These are phyloP conservation scores for Aythya baeri DNA, from an alignment of 2,113 vertebrate genomes.

Conservation along the genomic window DNA sequence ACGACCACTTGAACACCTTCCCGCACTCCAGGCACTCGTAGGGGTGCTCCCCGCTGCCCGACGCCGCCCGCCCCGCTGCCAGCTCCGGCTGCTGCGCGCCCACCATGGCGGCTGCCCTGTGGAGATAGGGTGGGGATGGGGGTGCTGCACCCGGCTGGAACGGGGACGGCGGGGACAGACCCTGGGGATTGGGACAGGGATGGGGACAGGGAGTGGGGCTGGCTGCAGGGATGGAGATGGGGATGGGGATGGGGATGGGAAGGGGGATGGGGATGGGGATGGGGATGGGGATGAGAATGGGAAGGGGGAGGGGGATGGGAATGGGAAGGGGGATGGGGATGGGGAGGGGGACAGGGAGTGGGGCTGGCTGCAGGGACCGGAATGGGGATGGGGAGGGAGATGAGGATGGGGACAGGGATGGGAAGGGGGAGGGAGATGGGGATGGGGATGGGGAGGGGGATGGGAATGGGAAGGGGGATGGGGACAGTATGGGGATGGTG, in stretches of 20 bases:
- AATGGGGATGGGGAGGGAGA: no score
- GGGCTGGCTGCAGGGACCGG: no score
- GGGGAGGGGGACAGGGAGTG: no score
- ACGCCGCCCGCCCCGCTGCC: not conserved
- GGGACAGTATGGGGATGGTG: not conserved
- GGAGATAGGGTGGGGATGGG: not conserved
- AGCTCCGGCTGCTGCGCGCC: constrained; percentile 70
- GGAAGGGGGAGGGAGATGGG: no score
- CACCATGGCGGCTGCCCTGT: constrained; percentile 66
- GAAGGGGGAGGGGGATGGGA: fast-evolving
- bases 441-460: not conserved
- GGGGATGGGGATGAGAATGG: no score
- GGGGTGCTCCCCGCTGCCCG: constrained; percentile 81
- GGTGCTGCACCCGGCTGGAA: no score
- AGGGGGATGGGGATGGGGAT: not conserved
- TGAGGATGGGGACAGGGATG: no score
- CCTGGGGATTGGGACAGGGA: no score
- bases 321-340: no score
- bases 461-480: no score
- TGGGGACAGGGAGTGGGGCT: not conserved
- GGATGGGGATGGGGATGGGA: not conserved
- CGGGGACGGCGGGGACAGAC: no score
- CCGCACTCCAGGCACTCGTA: constrained; percentile 89
- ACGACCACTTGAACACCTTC: not conserved
- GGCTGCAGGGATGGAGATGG: not conserved